phyloP scores from a whole-genome alignment of 2,888 invertebrate genomes.

The Drosophila putrida region DNA sequence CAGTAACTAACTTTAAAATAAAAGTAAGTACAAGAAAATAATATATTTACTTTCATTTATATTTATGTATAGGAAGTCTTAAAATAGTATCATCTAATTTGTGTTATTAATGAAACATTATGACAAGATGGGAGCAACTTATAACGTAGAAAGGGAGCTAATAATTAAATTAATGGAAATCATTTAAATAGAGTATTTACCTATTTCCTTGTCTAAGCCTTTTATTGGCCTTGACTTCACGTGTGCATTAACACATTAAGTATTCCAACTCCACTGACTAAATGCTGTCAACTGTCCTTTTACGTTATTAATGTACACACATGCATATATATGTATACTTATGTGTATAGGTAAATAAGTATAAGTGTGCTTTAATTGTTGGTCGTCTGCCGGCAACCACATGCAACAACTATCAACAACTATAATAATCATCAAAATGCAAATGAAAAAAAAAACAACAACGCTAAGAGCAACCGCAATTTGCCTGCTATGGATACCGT shows the following conservation, averaged over 20 bases:
- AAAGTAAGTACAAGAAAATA: too few species aligned
- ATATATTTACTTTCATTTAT: too few species aligned
- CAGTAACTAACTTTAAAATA: background rate
- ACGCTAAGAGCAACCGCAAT: conserved; percentile 15
- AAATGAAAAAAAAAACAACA: conserved; percentile 33
- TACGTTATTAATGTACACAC: conserved; percentile 24
- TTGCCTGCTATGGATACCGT: conserved; percentile 9
- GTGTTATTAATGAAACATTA: background rate
- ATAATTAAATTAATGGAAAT: background rate
- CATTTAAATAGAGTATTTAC: background rate
- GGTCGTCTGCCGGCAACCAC: conserved; percentile 53
- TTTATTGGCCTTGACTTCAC: conserved; percentile 45
- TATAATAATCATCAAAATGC: conserved; percentile 31
- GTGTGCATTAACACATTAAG: conserved; percentile 48
- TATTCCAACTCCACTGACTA: conserved; percentile 21
- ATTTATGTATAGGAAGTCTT: too few species aligned
- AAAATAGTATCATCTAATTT: background rate
- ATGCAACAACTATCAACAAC: conserved; percentile 53
- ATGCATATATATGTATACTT: conserved; percentile 13
- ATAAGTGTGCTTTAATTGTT: conserved; percentile 67
- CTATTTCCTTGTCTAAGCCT: background rate
- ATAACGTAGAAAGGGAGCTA: too few species aligned
- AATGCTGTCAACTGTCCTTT: conserved; percentile 49
- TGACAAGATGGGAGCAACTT: too few species aligned
- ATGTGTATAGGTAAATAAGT: conserved; percentile 6